Conservation (phyloP, 1,140 invertebrate genomes). For the Eciton burchellii region DNA sequence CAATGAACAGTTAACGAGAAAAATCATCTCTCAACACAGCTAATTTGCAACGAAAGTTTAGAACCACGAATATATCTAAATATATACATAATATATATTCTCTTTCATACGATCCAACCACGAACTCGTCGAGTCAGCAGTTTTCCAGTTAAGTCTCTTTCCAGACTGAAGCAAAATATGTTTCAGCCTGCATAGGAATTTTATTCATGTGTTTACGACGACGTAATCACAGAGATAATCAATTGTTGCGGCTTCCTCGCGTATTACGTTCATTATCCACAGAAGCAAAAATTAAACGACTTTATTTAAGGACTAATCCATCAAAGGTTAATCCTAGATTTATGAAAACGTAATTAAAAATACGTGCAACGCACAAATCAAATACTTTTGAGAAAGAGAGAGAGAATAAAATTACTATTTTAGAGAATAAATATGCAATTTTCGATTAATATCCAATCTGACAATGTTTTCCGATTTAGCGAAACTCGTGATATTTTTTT, state of each 20-base stretch:
- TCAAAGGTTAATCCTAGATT: slow-evolving; percentile 41
- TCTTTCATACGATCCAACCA: neutral
- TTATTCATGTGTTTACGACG: neutral
- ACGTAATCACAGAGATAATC: slow-evolving; percentile 4
- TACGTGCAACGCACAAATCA: neutral
- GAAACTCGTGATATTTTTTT: neutral
- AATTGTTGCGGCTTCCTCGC: neutral
- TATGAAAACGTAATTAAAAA: slow-evolving; percentile 1
- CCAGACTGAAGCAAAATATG: neutral
- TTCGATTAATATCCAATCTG: neutral
- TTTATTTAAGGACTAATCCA: slow-evolving; percentile 22
- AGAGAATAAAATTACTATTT: neutral
- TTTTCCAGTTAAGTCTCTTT: neutral
- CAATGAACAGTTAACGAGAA: slow-evolving; percentile 56
- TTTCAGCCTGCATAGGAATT: neutral
- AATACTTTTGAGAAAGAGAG: neutral
- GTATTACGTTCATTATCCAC: neutral
- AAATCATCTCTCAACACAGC: neutral
- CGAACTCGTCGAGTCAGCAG: neutral
- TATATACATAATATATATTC: no score
- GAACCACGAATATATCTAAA: no score
- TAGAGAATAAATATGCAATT: neutral
- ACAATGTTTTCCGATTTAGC: neutral
- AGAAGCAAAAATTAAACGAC: slow-evolving; percentile 10
- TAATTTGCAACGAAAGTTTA: slow-evolving; percentile 54